Base-by-base conservation (phyloP, 1,140 invertebrate genomes). In the Panagrolaimus sp. region DNA sequence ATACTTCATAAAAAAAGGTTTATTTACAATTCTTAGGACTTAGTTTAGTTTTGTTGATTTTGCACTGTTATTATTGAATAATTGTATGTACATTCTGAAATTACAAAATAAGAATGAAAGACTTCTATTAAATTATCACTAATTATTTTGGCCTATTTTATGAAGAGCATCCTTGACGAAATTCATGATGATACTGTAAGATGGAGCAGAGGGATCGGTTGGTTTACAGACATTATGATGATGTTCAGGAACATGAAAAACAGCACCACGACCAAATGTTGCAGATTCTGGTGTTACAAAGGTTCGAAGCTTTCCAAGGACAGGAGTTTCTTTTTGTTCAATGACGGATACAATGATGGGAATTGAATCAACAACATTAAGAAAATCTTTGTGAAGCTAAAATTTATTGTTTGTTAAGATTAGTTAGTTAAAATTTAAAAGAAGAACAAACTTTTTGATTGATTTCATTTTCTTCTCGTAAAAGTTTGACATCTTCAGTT, bases 261-360 rank as follows among this genome's bases (percentile, higher is more conserved):
- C 66, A 9, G 77, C 65, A 12, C 76, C 77, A 9, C 43, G 52
- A 10, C 55, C 76, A 24, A 76, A 75, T 4, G 44, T 38, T 12
- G 52, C 77, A 24, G 72, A 75, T 43, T 76, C 76, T 7, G 63
- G 48, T 4, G 74, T 75, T 15, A 76, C 74, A 21, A 76, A 63
- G 24, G 79, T 52, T 46, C 62, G 44, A 28, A 62, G 24, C 15
- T 24, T 65, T 14, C 74, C 74, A 47, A 76, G 66, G 32, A 79
- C 17, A 6, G 48, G 52, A 8, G 74, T 76, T 32, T 65, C 28
- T 12, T 70, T 45, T 21, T 43, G 26, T 52, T 76, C 74, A 21
- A 76, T 26, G 15, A 75, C 44, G 15, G 72, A 63, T n/a, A 65
- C 43, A 17, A 76, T 68, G 21, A 78, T 26, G 14, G 74, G 74